Base-by-base conservation (phyloP, 2,888 invertebrate species). In the Bombylius discolor region DNA sequence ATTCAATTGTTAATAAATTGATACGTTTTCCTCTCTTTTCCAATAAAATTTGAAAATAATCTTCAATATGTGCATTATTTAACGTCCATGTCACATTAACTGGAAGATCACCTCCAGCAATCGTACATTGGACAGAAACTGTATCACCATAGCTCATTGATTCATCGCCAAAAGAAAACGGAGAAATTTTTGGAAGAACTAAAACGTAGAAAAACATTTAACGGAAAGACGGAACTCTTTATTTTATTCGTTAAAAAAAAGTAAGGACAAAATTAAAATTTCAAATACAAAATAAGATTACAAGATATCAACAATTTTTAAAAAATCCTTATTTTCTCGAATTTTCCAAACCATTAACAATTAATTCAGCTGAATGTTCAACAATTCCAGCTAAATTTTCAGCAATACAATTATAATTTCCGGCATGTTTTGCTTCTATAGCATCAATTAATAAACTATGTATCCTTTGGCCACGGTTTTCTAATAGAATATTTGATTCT, bases 101-200 rank as follows among this genome's bases (percentile, higher is more conserved):
- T 5, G 83, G 83, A 50, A 79, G 69, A 69, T 83, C 83, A 5
- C 82, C 80, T 53, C 76, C 75, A 13, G 74, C 69, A 14, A 78
- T 74, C 3, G 74, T 72, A 62, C 80, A 80, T 53, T 76, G 74
- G 1, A 78, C 70, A 49, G 76, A 76, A 2, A 76, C 76, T 58
- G 74, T 70, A 62, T 86, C 84, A 52, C 84, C 85, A 62, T 81
- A 82, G 69, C 83, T 83, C 72, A 83, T 80, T 58, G 84, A 81
- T 62, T 82, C 81, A 63, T 87, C 84, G 64, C 84, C 85, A 69
- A 89, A 89, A 58, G 81, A 76, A 72, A 89, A 89, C 62, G 86
- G 82, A 68, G 79, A 80, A 67, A 86, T 82, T 77, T 85, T 83
- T 61, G 88, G 88, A 68, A 82, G 79, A 78, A 83, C 89, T 88